phyloP scores from a whole-genome alignment of 2,888 invertebrate genomes.

The Napeogenes sylphis region DNA sequence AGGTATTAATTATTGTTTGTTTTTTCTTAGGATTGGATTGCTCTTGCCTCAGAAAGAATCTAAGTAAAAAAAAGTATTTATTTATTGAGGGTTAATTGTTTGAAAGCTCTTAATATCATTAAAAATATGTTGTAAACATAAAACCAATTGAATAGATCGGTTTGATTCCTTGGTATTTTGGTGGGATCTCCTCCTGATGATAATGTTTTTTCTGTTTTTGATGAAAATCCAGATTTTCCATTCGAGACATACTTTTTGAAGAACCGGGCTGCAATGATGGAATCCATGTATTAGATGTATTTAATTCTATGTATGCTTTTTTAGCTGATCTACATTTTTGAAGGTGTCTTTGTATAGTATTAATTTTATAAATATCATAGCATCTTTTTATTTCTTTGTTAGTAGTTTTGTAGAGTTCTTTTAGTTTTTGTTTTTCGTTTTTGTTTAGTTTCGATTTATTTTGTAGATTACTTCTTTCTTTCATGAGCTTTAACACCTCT shows the following conservation, averaged over 20 bases:
- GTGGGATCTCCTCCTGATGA: too few relatives aligned
- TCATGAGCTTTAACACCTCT: constrained; percentile 22
- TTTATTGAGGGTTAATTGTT: too few relatives aligned
- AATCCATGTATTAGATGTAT: constrained; percentile 21
- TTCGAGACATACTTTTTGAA: too few relatives aligned
- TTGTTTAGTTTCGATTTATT: constrained; percentile 22
- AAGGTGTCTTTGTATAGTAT: constrained; percentile 21
- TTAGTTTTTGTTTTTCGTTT: constrained; percentile 24
- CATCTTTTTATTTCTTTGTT: constrained; percentile 29
- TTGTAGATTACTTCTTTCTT: constrained; percentile 27
- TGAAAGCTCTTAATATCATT: too few relatives aligned
- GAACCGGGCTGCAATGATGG: constrained; percentile 19
- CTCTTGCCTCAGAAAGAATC: too few relatives aligned
- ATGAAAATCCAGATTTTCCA: too few relatives aligned
- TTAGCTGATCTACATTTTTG: constrained; percentile 23
- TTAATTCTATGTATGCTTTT: constrained; percentile 24
- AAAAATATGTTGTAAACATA: too few relatives aligned
- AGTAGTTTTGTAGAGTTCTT: constrained; percentile 25
- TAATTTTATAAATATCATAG: constrained; percentile 23
- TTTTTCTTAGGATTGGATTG: too few relatives aligned
- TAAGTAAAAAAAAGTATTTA: too few relatives aligned
- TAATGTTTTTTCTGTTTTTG: too few relatives aligned
- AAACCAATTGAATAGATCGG: too few relatives aligned
- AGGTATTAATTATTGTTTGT: constrained; percentile 49
- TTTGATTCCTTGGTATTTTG: too few relatives aligned